Percentiles rank a stretch among this genome's conserved stretches.
These are phyloP conservation scores for Pterois miles DNA, from an alignment of 2,797 vertebrate species.

Conservation along the genomic window DNA sequence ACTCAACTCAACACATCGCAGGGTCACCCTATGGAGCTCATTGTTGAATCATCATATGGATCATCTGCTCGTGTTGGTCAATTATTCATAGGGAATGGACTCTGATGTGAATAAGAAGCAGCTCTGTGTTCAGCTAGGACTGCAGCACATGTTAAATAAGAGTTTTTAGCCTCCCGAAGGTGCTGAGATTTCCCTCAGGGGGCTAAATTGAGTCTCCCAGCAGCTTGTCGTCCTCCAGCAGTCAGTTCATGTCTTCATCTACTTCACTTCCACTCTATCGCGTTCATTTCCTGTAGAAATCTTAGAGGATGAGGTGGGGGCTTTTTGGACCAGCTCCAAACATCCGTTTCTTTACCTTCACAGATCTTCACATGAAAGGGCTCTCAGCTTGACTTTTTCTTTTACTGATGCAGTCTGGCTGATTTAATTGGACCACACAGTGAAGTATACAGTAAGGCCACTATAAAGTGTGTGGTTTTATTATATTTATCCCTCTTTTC, in stretches of 20 bases:
- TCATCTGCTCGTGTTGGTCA: constrained; percentile 34
- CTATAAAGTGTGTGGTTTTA: constrained; percentile 2
- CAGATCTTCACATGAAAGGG: constrained; percentile 52
- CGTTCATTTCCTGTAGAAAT: constrained; percentile 53
- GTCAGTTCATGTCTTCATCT: constrained; percentile 42
- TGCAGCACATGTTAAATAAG: neutral
- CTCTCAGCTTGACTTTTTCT: neutral
- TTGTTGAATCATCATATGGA: constrained; percentile 49
- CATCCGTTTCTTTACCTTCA: constrained; percentile 36
- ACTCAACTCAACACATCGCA: constrained; percentile 7
- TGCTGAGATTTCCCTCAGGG: constrained; percentile 4
- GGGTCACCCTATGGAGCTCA: constrained; percentile 16
- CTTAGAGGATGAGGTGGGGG: constrained; percentile 23
- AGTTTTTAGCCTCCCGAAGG: constrained; percentile 9
- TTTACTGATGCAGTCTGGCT: constrained; percentile 9
- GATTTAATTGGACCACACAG: constrained; percentile 16
- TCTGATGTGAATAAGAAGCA: constrained; percentile 33
- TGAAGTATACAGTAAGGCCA: neutral
- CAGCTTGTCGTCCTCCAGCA: constrained; percentile 4
- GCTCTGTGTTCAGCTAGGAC: neutral
- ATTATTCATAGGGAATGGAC: constrained; percentile 44
- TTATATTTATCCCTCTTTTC: neutral
- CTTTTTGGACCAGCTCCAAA: constrained; percentile 30
- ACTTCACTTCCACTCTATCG: constrained; percentile 20
- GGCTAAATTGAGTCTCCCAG: neutral